Percentiles rank a stretch among this genome's conserved stretches.
Evolutionary conservation across 2,888 invertebrate genomes (phyloP).

Genomic region (Calephelis perditalis): DNA sequence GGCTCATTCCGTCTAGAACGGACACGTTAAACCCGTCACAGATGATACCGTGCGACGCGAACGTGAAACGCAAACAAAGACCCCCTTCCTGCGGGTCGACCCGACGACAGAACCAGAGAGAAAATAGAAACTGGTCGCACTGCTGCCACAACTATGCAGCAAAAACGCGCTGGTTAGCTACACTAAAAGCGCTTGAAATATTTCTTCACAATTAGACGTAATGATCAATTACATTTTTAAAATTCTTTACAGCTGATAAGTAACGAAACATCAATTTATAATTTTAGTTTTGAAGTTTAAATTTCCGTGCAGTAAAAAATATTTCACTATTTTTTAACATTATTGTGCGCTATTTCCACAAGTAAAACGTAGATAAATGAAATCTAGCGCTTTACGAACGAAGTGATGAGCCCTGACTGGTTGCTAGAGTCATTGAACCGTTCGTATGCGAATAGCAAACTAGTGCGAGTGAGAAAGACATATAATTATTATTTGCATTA

Average conservation of each 20-base stretch:
- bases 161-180: neutral
- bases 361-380: too few species aligned
- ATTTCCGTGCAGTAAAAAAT: too few species aligned
- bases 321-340: too few species aligned
- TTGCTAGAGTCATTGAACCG: constrained; percentile 76
- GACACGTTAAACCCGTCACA: constrained; percentile 60
- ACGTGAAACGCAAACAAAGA: constrained; percentile 78
- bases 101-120: constrained; percentile 75
- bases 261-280: too few species aligned
- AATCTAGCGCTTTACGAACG: neutral
- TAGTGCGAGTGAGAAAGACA: constrained; percentile 64
- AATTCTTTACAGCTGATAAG: too few species aligned
- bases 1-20: constrained; percentile 74
- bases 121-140: constrained; percentile 66
- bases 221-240: too few species aligned
- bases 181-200: neutral
- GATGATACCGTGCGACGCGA: constrained; percentile 69
- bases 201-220: too few species aligned
- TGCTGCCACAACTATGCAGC: neutral
- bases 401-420: constrained; percentile 28
- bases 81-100: constrained; percentile 62
- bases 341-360: too few species aligned
- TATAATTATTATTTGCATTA: constrained; percentile 23
- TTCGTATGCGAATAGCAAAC: constrained; percentile 52
- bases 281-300: too few species aligned